phyloP scores from a whole-genome alignment of 2,888 invertebrate genomes.

The Vanessa cardui region DNA sequence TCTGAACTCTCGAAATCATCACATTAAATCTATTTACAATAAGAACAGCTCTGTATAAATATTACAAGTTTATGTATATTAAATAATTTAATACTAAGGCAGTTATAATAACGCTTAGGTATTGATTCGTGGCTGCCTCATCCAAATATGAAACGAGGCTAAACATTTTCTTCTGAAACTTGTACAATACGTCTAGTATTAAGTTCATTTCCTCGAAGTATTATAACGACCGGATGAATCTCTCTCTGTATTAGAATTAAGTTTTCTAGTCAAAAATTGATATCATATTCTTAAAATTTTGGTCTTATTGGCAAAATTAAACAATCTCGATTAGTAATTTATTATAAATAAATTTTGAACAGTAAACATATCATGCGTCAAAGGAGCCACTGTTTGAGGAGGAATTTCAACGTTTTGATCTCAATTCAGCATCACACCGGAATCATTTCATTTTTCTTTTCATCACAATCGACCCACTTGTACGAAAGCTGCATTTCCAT shows the following conservation, averaged over 20 bases:
- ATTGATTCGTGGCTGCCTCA: constrained; percentile 45
- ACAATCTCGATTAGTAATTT: constrained; percentile 31
- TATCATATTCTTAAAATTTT: constrained; percentile 34
- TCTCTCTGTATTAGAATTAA: constrained; percentile 80
- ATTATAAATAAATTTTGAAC: constrained; percentile 23
- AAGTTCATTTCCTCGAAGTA: constrained; percentile 65
- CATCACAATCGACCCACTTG: neutral
- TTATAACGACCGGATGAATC: constrained; percentile 78
- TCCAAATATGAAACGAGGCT: constrained; percentile 73
- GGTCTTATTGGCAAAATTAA: constrained; percentile 34
- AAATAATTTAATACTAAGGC: constrained; percentile 1
- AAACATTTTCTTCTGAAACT: constrained; percentile 55
- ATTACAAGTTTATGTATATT: constrained; percentile 1
- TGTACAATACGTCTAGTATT: constrained; percentile 59
- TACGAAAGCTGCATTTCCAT: neutral
- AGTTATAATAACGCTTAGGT: constrained; percentile 33
- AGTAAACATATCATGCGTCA: constrained; percentile 32
- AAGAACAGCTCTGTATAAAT: constrained; percentile 10
- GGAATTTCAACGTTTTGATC: constrained; percentile 27
- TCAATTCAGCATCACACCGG: constrained; percentile 27
- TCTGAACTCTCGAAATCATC: constrained; percentile 20
- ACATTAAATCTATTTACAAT: constrained; percentile 28
- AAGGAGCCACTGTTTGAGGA: constrained; percentile 14
- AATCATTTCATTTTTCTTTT: constrained; percentile 6
- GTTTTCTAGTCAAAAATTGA: constrained; percentile 79